These are phyloP conservation scores for Whitmania pigra DNA, from an alignment of 1,140 invertebrate genomes.

Conservation along the genomic window DNA sequence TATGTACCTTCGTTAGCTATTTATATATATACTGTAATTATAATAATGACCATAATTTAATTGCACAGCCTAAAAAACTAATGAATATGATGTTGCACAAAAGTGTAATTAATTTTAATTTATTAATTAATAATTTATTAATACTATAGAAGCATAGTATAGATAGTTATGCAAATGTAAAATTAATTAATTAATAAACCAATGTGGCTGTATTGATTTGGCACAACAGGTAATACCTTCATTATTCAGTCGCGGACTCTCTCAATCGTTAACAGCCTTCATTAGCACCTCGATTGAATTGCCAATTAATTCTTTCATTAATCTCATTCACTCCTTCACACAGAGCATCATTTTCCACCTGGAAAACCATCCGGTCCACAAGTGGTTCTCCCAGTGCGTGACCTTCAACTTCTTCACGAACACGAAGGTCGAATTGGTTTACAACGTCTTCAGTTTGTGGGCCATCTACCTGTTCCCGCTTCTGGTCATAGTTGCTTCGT, in stretches of 20 bases:
- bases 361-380: slow-evolving; percentile 51
- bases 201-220: neutral
- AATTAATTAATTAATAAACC: neutral
- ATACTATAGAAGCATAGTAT: too few species aligned
- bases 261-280: neutral
- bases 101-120: too few species aligned
- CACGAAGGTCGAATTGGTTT: slow-evolving; percentile 51
- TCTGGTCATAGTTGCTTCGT: slow-evolving; percentile 68
- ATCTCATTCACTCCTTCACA: too few species aligned
- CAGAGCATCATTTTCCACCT: slow-evolving; percentile 65
- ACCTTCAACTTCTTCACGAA: slow-evolving; percentile 59
- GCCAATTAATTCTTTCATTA: neutral
- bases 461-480: slow-evolving; percentile 74
- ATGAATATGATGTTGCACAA: too few species aligned
- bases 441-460: slow-evolving; percentile 60
- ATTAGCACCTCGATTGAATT: neutral
- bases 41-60: too few species aligned
- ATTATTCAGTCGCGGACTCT: neutral
- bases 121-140: too few species aligned
- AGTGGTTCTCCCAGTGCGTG: slow-evolving; percentile 61
- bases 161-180: neutral
- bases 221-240: neutral
- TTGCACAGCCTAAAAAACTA: too few species aligned
- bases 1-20: too few species aligned
- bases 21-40: too few species aligned